Base-by-base conservation (phyloP, 2,888 invertebrate species). In the Andrena praecox region DNA sequence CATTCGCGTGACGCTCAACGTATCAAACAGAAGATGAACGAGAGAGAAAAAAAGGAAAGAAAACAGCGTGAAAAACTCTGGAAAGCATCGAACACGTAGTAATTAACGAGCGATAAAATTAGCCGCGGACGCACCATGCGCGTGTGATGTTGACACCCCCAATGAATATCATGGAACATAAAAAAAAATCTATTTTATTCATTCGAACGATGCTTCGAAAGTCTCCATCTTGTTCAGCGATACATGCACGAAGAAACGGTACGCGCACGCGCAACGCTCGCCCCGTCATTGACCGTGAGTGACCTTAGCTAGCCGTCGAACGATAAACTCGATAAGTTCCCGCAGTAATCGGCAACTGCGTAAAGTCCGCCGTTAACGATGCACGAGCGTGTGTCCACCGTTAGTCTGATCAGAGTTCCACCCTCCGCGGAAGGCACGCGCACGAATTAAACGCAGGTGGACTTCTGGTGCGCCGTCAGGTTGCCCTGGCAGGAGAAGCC, bases 401-500 rank as follows among this genome's bases (percentile, higher is more conserved):
- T 10, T 16, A n/a, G 63, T 50, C 31, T n/a, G 31, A 31, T 52
- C 31, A 67, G 5, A 67, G 72, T 80, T 80, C 80, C 16, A 62
- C 60, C 74, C 67, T 27, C 74, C 68, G 31, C 35, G 29, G 80
- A 69, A 75, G 69, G 75, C 66, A 71, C 75, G 24, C 48, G 27
- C n/a, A 10, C 33, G 59, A 35, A 69, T 91, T 89, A 94, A 75
- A 93, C 93, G 82, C 93, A 93, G 2, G 92, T 93, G 6, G 93
- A 91, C 78, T 93, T 93, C 68, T 93, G 93, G 79, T 95, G 95
- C 5, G 93, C 93, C 8, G 94, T 94, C 29, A 94, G 91, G 75
- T 94, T 94, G 2, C 94, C 94, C 84, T 94, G 94, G 73, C 94
- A 94, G 16, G 94, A 93, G 86, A 94, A 95, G 8, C 94, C 94